phyloP scores from a whole-genome alignment of 2,888 invertebrate genomes.

The Leucoma salicis region DNA sequence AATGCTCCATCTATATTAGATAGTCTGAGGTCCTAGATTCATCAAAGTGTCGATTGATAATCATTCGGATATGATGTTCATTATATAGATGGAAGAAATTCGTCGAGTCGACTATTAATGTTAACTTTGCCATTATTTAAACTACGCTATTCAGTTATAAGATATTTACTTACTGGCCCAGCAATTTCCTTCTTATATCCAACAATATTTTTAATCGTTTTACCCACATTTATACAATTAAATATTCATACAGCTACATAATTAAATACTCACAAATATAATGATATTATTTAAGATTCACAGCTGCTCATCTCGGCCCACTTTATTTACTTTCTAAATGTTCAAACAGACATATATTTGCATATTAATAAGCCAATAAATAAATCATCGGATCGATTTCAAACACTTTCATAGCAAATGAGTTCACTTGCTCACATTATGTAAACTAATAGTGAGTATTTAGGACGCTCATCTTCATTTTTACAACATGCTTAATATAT shows the following conservation, averaged over 20 bases:
- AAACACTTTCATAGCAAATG: slow-evolving; percentile 19
- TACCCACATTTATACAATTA: too few species aligned
- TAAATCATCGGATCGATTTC: slow-evolving; percentile 20
- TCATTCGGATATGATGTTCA: too few species aligned
- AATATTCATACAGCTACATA: slow-evolving; percentile 2
- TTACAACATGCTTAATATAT: slow-evolving; percentile 11
- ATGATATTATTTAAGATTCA: slow-evolving; percentile 7
- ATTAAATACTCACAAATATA: slow-evolving; percentile 3
- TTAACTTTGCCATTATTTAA: too few species aligned
- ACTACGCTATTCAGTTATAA: background rate
- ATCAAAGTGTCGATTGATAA: too few species aligned
- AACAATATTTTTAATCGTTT: too few species aligned
- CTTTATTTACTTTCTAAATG: slow-evolving; percentile 32
- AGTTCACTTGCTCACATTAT: slow-evolving; percentile 23
- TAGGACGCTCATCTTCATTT: slow-evolving; percentile 27
- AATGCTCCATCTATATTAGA: too few species aligned
- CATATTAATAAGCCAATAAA: slow-evolving; percentile 36
- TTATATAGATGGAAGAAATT: too few species aligned
- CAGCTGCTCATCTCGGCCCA: slow-evolving; percentile 14
- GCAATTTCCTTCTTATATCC: slow-evolving; percentile 2
- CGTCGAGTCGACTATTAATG: too few species aligned
- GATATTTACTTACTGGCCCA: background rate
- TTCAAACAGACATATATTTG: slow-evolving; percentile 26
- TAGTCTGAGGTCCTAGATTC: too few species aligned
- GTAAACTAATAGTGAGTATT: slow-evolving; percentile 20